phyloP scores from a whole-genome alignment of 53 echinoderm and acorn worm species.

The Paracentrotus lividus region DNA sequence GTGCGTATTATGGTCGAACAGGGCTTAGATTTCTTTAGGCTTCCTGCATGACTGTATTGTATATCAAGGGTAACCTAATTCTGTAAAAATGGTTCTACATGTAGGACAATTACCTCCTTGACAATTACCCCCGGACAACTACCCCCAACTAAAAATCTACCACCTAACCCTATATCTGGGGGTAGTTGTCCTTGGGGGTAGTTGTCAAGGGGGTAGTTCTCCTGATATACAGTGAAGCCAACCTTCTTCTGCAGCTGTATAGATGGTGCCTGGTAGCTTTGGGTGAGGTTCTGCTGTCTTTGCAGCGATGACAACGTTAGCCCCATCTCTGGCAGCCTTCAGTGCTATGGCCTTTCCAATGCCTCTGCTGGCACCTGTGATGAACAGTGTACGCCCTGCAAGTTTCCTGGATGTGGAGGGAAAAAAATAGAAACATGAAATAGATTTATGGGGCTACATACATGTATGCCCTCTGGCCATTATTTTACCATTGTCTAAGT shows the following conservation, averaged over 20 bases:
- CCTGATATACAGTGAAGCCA: too few species aligned
- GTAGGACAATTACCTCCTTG: too few species aligned
- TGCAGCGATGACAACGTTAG: slow-evolving; percentile 96
- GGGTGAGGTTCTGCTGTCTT: slow-evolving; percentile 95
- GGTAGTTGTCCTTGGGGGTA: too few species aligned
- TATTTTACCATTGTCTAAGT: neutral
- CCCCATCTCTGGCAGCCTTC: slow-evolving; percentile 97
- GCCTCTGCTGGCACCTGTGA: slow-evolving; percentile 96
- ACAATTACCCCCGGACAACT: too few species aligned
- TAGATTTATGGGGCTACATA: neutral
- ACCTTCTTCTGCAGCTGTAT: slow-evolving; percentile 97
- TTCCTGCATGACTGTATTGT: too few species aligned
- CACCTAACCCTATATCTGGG: too few species aligned
- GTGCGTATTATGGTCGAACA: too few species aligned
- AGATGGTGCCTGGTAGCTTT: slow-evolving; percentile 96
- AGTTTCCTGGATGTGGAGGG: slow-evolving; percentile 78
- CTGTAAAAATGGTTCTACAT: too few species aligned
- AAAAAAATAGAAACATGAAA: neutral
- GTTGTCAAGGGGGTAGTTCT: too few species aligned
- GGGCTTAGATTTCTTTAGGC: too few species aligned
- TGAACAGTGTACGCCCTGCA: slow-evolving; percentile 96
- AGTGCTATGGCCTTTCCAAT: slow-evolving; percentile 96
- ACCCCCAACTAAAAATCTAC: too few species aligned
- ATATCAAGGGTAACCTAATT: too few species aligned
- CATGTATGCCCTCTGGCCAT: neutral